Base-by-base conservation (phyloP, 37 sponge, comb jelly and placozoan species). In the Spongilla lacustris region DNA sequence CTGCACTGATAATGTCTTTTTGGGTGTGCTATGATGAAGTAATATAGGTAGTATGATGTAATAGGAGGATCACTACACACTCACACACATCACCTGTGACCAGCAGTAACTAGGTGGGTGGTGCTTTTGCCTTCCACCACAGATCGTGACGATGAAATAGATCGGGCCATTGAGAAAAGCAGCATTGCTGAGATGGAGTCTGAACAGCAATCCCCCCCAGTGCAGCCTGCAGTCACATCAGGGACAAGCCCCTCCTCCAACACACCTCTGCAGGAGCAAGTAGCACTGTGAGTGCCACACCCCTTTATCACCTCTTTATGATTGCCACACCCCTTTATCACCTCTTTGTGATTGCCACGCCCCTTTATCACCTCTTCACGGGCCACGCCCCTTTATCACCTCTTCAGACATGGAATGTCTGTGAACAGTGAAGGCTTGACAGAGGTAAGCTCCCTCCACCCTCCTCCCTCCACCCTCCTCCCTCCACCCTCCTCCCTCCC, bases 361-460 rank as follows among this genome's bases (percentile, higher is more conserved):
- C 41, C 41, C 41, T 9, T 41, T 41, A 6, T 41, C 6, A 41
- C 41, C 41, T 6, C 41, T 6, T 41, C 6, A n/a, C n/a, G 3
- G 6, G 41, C 41, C 41, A 3, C 41, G 41, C 41, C 41, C 41
- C 41, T 6, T 41, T 41, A 9, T 3, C 6, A 41, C 41, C 41
- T 41, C 3, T 66, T 28, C 71, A 87, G 87, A 36, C 80, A 74
- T 80, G 87, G 87, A 66, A 81, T 80, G 35, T 35, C 24, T 5
- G 71, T 87, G 75, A 68, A 87, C 73, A 79, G 36, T 35, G 27
- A 36, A 17, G 38, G 27, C 31, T 67, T 87, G 87, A 13, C 73
- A 22, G 66, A 87, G 87, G 87, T 87, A 32, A 2, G 71, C 5
- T n/a, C n/a, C n/a, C n/a, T n/a, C n/a, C n/a, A n/a, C n/a, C n/a